Evolutionary conservation across 2,888 invertebrate species (phyloP).

Genomic region (Eupithecia centaureata): DNA sequence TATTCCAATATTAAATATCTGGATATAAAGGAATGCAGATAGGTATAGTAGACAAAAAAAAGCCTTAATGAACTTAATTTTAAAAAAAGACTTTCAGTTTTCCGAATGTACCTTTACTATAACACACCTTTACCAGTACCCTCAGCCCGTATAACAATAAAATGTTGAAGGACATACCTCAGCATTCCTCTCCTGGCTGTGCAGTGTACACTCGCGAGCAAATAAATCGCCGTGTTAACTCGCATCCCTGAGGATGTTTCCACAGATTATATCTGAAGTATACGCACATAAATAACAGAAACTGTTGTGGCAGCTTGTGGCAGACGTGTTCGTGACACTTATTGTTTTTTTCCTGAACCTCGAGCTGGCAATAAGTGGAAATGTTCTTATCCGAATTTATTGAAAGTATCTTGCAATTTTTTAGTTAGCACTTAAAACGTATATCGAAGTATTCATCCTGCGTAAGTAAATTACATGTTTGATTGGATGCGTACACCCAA

Average conservation of each 20-base stretch:
- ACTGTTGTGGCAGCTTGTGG: slow-evolving; percentile 39
- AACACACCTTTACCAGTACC: not conserved
- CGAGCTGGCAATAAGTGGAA: not conserved
- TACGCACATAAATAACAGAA: slow-evolving; percentile 41
- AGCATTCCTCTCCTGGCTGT: slow-evolving; percentile 7
- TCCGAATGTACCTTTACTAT: not conserved
- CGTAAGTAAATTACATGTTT: too few species aligned
- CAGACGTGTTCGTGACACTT: slow-evolving; percentile 34
- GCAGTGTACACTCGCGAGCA: slow-evolving; percentile 14
- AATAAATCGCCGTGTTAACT: slow-evolving; percentile 32
- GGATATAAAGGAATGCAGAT: too few species aligned
- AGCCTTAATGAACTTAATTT: too few species aligned
- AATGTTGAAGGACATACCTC: slow-evolving; percentile 5
- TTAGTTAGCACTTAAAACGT: not conserved
- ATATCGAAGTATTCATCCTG: too few species aligned
- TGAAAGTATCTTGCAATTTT: not conserved
- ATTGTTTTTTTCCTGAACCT: slow-evolving; percentile 35
- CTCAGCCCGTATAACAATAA: slow-evolving; percentile 1
- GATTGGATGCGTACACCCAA: too few species aligned
- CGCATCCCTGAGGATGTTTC: slow-evolving; percentile 27
- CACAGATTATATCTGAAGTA: slow-evolving; percentile 38
- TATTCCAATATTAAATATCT: too few species aligned
- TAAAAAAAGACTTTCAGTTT: too few species aligned
- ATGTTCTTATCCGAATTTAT: slow-evolving; percentile 1
- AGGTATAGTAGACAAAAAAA: too few species aligned